phyloP scores from a whole-genome alignment of 1,140 invertebrate genomes.

The Bombus polaris region DNA sequence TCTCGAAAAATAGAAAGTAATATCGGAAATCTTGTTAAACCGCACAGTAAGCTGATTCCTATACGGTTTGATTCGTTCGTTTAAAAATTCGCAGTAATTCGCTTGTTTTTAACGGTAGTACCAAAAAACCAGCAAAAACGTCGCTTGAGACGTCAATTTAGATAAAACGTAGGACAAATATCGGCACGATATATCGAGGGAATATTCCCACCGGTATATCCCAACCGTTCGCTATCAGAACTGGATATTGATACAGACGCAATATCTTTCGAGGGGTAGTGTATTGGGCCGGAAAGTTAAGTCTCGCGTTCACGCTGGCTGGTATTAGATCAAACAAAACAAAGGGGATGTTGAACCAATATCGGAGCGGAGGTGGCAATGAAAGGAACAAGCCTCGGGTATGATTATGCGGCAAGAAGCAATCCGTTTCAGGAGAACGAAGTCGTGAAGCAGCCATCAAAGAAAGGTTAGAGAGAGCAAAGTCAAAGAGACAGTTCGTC shows the following conservation, averaged over 20 bases:
- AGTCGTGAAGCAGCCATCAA: not conserved
- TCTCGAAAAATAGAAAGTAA: not conserved
- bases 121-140: not conserved
- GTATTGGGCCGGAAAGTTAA: not conserved
- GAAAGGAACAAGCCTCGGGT: slow-evolving; percentile 39
- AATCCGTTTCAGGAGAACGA: not conserved
- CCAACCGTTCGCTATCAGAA: not conserved
- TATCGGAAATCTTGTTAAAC: too few relatives aligned
- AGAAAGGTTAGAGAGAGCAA: slow-evolving; percentile 6
- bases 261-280: not conserved
- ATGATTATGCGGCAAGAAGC: slow-evolving; percentile 46
- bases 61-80: not conserved
- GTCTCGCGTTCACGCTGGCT: slow-evolving; percentile 1
- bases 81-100: not conserved
- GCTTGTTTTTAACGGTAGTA: not conserved
- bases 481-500: slow-evolving; percentile 4
- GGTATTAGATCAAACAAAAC: slow-evolving; percentile 28
- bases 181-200: not conserved
- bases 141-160: slow-evolving; percentile 20
- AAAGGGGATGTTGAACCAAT: slow-evolving; percentile 11
- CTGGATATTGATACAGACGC: slow-evolving; percentile 42
- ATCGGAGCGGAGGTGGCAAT: not conserved
- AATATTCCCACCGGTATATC: slow-evolving; percentile 2
- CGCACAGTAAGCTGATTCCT: not conserved
- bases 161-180: slow-evolving; percentile 32